Base-by-base conservation (phyloP, 2,797 vertebrate genomes). In the Sphenodon punctatus region DNA sequence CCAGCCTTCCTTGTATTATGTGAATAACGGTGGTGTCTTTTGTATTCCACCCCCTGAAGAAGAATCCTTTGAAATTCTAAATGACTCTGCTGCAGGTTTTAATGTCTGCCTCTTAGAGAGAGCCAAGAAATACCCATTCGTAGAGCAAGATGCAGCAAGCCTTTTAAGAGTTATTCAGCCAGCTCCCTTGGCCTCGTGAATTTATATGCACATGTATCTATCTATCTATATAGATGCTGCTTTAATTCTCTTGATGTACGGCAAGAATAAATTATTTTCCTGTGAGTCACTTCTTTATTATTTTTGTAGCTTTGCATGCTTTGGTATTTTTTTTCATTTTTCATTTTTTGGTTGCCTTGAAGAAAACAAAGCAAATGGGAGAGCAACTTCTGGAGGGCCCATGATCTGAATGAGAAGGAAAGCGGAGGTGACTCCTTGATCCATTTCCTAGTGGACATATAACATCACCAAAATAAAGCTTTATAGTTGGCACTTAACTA, bases 21-120 rank as follows among this genome's bases (percentile, higher is more conserved):
- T 91, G 90, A 91, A 84, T 90, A 93, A 84, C 81, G 46, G 55
- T 92, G 85, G 82, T 86, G 86, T 85, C 94, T 94, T 95, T 94
- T 94, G 90, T 94, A 85, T 94, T 92, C 94, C 92, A 92, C 88
- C 87, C 91, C 91, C 91, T 94, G 88, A 95, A 95, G 93, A 95
- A 95, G 91, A 94, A 95, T 89, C 85, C 92, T 95, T 94, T 95
- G 92, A 95, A 95, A 94, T 94, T 95, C 93, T 94, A 94, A 95
- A 94, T 94, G 92, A 94, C 93, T 92, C 78, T 93, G 89, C 92
- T 82, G 93, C 36, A 64, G 92, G 92, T 94, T 95, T 95, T 93
- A 93, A 89, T 88, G 89, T 92, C 91, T 94, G 91, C 82, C 87
- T 92, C 82, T 89, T 87, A 91, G 91, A 87, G 92, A 92, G 92